Evolutionary conservation across 1,140 invertebrate species (phyloP).

Genomic region (Neoseiulus cucumeris): DNA sequence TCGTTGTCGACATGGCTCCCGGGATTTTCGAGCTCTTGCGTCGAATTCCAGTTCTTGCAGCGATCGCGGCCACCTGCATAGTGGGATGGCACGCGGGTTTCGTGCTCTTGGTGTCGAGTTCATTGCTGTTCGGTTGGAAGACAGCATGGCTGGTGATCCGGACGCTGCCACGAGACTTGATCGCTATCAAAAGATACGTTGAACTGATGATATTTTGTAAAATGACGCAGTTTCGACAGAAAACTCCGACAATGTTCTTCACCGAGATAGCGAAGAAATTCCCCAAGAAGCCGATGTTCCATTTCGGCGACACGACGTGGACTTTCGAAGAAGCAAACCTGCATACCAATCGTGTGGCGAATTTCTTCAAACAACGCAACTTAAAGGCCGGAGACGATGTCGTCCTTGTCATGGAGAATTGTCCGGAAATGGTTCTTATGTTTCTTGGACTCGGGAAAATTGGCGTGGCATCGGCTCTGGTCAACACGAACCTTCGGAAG

Average conservation of each 20-base stretch:
- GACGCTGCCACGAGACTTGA: background rate
- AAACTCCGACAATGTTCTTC: slow-evolving; percentile 50
- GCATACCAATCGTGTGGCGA: background rate
- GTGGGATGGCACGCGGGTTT: no score
- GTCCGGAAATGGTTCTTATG: background rate
- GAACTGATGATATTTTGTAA: no score
- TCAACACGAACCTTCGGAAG: slow-evolving; percentile 62
- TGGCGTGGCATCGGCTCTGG: slow-evolving; percentile 57
- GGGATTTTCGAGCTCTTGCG: no score
- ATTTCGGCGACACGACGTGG: slow-evolving; percentile 57
- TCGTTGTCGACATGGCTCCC: no score
- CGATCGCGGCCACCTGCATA: no score
- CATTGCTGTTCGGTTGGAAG: background rate
- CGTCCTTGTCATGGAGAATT: background rate
- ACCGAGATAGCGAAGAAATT: slow-evolving; percentile 43
- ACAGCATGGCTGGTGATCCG: background rate
- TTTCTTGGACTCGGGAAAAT: slow-evolving; percentile 31
- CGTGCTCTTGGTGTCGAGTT: background rate
- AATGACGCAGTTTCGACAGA: slow-evolving; percentile 26
- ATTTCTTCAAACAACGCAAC: background rate
- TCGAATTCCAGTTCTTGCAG: no score
- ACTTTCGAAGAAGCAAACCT: slow-evolving; percentile 38
- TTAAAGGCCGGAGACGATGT: background rate
- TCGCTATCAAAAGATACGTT: background rate
- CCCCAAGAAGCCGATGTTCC: slow-evolving; percentile 54